These are phyloP conservation scores for Pygmarrhopalites habei DNA, from an alignment of 1,140 invertebrate species.

Conservation along the genomic window DNA sequence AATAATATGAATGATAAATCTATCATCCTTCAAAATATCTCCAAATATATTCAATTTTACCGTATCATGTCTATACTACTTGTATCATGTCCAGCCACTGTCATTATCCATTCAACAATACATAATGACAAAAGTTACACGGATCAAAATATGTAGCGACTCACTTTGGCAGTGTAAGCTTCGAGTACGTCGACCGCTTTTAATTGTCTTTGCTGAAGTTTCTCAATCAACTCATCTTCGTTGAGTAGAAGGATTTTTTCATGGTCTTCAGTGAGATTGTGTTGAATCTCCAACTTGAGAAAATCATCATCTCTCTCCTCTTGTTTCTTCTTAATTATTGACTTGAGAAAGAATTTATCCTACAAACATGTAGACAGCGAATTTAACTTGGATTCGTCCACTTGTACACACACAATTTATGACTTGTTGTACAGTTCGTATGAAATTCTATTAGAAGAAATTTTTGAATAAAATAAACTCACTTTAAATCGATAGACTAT, in stretches of 20 bases:
- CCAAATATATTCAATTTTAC: neutral
- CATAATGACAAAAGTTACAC: neutral
- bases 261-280: constrained; percentile 18
- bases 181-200: constrained; percentile 31
- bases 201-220: constrained; percentile 31
- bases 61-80: too few species aligned
- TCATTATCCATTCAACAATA: neutral
- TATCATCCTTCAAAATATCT: neutral
- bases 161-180: constrained; percentile 36
- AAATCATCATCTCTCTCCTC: constrained; percentile 28
- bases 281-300: constrained; percentile 24
- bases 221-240: constrained; percentile 26
- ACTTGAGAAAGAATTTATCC: constrained; percentile 6
- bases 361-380: neutral
- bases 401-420: neutral
- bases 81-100: neutral
- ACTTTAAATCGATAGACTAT: too few species aligned
- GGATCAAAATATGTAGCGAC: neutral
- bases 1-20: neutral
- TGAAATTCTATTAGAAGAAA: too few species aligned
- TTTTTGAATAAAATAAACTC: too few species aligned
- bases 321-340: constrained; percentile 23
- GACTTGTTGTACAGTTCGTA: too few species aligned
- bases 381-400: neutral
- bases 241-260: constrained; percentile 28